Percentiles rank a stretch among this genome's conserved stretches.
phyloP scores from a whole-genome alignment of 2,888 invertebrate genomes.

The Steinernema hermaphroditum region DNA sequence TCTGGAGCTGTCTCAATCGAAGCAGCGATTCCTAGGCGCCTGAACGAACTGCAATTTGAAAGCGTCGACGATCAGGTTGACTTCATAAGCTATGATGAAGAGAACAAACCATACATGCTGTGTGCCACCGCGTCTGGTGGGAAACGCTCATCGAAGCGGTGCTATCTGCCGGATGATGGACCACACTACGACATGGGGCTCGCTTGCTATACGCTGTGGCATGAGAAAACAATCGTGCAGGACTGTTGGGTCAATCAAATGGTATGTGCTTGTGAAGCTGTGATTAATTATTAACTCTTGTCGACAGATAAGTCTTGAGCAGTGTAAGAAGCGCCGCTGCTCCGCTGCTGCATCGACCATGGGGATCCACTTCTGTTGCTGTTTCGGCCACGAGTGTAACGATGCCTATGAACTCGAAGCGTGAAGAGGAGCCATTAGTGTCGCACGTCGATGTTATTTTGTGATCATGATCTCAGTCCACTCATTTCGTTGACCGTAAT shows the following conservation, averaged over 20 bases:
- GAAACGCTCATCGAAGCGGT: neutral
- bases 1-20: no score
- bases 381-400: conserved; percentile 32
- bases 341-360: neutral
- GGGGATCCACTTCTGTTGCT: conserved; percentile 34
- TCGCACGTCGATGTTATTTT: no score
- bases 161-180: conserved; percentile 2
- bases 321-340: conserved; percentile 15
- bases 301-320: neutral
- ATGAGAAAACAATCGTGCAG: neutral
- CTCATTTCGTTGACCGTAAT: no score
- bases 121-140: neutral
- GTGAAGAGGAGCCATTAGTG: neutral
- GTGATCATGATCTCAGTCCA: no score
- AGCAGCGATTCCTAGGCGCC: no score
- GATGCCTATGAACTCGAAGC: neutral
- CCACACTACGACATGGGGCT: conserved; percentile 10
- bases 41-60: neutral
- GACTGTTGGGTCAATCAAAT: conserved; percentile 28
- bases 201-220: conserved; percentile 11
- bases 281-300: neutral
- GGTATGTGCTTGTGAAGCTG: no score
- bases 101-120: conserved; percentile 13
- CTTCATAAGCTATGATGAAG: neutral
- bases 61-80: neutral